A percentile compares a stretch with the other conserved stretches of the same genome.
phyloP scores from a whole-genome alignment of 2,797 vertebrate species.

The Sebastes paucispinis region DNA sequence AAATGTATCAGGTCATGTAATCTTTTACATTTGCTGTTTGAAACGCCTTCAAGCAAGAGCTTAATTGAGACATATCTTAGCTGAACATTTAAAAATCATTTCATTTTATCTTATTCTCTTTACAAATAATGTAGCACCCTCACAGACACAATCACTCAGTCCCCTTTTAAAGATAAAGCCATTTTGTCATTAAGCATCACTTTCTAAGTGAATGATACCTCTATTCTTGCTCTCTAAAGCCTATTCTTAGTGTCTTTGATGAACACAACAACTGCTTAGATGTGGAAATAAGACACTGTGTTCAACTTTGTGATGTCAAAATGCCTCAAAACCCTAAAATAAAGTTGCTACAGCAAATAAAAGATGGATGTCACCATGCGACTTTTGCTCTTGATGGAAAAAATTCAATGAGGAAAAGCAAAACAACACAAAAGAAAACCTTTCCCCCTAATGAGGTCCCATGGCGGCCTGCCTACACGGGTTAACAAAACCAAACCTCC shows the following conservation, averaged over 20 bases:
- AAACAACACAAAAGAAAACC: slow-evolving; percentile 30
- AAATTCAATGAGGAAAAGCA: slow-evolving; percentile 10
- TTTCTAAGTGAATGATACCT: neutral
- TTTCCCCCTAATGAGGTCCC: slow-evolving; percentile 69
- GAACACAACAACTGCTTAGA: slow-evolving; percentile 14
- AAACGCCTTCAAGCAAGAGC: neutral
- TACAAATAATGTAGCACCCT: neutral
- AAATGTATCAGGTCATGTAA: neutral
- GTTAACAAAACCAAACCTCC: slow-evolving; percentile 36
- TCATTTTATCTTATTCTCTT: neutral
- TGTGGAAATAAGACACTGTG: slow-evolving; percentile 49
- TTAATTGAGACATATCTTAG: neutral
- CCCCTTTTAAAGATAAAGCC: neutral
- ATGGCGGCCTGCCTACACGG: slow-evolving; percentile 11
- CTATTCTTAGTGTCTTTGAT: slow-evolving; percentile 53
- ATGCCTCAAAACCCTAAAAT: slow-evolving; percentile 24
- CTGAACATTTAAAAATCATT: neutral
- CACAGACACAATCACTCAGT: neutral
- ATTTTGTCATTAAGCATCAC: slow-evolving; percentile 10
- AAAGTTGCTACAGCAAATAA: slow-evolving; percentile 21
- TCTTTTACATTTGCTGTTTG: neutral
- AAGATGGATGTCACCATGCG: slow-evolving; percentile 26
- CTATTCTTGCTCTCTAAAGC: neutral
- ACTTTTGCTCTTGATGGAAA: slow-evolving; percentile 15
- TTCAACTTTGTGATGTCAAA: slow-evolving; percentile 33